phyloP scores from a whole-genome alignment of 2,113 vertebrate genomes.

The Strigops habroptila region DNA sequence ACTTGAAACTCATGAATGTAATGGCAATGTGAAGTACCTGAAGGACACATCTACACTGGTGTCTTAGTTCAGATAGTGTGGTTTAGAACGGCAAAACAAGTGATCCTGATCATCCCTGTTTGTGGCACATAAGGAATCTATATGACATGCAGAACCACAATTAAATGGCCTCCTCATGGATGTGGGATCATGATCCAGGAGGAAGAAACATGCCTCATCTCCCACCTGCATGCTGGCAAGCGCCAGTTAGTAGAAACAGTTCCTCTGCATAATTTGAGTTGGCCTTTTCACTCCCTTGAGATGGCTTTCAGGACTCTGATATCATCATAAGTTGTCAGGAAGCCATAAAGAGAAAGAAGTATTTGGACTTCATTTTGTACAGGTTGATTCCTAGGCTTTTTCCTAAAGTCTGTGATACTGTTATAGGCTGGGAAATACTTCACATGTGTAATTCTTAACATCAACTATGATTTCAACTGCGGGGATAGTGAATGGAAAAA shows the following conservation, averaged over 20 bases:
- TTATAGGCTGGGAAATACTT: neutral
- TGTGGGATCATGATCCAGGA: neutral
- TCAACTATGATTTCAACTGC: neutral
- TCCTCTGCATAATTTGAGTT: neutral
- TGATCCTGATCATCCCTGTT: neutral
- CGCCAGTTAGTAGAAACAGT: neutral
- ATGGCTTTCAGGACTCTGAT: neutral
- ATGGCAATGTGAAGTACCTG: neutral
- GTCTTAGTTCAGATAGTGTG: neutral
- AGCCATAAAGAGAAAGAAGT: neutral
- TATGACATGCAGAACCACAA: rapidly evolving
- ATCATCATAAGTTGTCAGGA: neutral
- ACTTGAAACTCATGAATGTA: neutral
- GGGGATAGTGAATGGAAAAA: neutral
- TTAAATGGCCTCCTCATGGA: neutral
- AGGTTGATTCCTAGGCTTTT: neutral
- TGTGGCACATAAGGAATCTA: neutral
- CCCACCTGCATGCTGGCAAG: neutral
- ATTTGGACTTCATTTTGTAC: neutral
- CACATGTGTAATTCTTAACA: neutral
- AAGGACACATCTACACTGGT: neutral
- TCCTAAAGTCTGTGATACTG: neutral
- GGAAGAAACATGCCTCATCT: neutral
- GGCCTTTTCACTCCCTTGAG: neutral
- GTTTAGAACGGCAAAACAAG: neutral